phyloP scores from a whole-genome alignment of 2,888 invertebrate species.

The Phaedon cochleariae region DNA sequence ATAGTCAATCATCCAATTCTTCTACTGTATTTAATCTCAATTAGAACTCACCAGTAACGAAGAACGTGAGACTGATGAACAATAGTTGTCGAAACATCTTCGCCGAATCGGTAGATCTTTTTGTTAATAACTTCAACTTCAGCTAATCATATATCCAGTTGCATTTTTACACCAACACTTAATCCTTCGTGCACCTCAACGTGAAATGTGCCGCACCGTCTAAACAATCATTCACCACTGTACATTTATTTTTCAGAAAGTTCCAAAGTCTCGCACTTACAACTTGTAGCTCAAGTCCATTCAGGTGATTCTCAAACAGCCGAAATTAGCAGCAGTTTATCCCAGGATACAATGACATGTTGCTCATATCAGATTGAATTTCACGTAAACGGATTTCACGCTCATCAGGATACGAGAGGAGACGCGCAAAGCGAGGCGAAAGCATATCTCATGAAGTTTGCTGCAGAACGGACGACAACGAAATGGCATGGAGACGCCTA shows the following conservation, averaged over 20 bases:
- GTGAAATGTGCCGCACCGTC: not conserved
- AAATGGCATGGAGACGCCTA: slow-evolving; percentile 56
- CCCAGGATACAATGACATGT: not conserved
- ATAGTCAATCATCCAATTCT: not conserved
- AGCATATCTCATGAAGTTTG: slow-evolving; percentile 51
- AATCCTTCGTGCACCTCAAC: not conserved
- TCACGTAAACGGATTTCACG: slow-evolving; percentile 4
- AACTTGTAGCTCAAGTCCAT: not conserved
- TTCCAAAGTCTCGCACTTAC: not conserved
- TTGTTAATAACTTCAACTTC: not conserved
- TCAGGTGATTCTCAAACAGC: not conserved
- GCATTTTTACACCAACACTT: not conserved
- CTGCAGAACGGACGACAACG: slow-evolving; percentile 48
- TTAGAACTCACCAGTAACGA: slow-evolving; percentile 9
- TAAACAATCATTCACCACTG: not conserved
- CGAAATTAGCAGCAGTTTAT: not conserved
- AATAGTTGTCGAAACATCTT: slow-evolving; percentile 6
- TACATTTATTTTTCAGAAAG: too few species aligned
- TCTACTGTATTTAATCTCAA: not conserved
- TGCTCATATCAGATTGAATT: not conserved
- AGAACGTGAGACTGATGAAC: slow-evolving; percentile 3
- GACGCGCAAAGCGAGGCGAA: slow-evolving; percentile 18
- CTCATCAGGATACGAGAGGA: slow-evolving; percentile 3
- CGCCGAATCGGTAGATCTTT: not conserved
- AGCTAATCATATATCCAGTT: not conserved